These are phyloP conservation scores for Micoletzkya japonica DNA, from an alignment of 2,888 invertebrate species.

Conservation along the genomic window DNA sequence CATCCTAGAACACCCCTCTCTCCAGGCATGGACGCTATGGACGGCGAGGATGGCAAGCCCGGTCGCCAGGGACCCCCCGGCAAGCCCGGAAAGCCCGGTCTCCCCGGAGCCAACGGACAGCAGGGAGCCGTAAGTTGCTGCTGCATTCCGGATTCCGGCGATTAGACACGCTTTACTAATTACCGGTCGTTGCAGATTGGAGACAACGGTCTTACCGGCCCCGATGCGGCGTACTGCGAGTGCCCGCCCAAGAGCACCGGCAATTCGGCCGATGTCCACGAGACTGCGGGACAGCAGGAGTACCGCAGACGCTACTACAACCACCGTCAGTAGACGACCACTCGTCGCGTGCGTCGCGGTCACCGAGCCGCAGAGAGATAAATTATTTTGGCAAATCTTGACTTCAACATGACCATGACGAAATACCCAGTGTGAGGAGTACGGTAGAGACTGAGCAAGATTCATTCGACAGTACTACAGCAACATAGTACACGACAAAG, in stretches of 20 bases:
- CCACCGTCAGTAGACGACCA: too few species aligned
- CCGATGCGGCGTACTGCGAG: conserved; percentile 22
- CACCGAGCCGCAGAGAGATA: too few species aligned
- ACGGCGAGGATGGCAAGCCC: background rate
- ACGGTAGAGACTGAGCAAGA: too few species aligned
- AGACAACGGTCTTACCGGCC: conserved; percentile 7
- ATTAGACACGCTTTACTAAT: background rate
- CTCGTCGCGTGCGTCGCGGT: too few species aligned
- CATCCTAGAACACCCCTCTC: too few species aligned
- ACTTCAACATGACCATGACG: too few species aligned
- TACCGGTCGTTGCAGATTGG: conserved; percentile 25
- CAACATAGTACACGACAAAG: too few species aligned
- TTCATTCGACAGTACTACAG: too few species aligned
- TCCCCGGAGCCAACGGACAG: conserved; percentile 18
- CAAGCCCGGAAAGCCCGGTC: conserved; percentile 20
- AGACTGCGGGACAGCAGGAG: background rate
- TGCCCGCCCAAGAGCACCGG: conserved; percentile 26
- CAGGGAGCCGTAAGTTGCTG: conserved; percentile 11
- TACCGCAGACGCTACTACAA: conserved; percentile 19
- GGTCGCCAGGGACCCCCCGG: conserved; percentile 13
- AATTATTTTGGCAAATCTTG: too few species aligned
- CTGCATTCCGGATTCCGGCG: background rate
- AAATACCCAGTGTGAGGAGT: too few species aligned
- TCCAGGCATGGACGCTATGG: conserved; percentile 3
- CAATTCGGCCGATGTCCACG: background rate